Percentiles rank a stretch among this genome's conserved stretches.
These are phyloP conservation scores for Orthosia gracilis DNA, from an alignment of 2,888 invertebrate species.

Conservation along the genomic window DNA sequence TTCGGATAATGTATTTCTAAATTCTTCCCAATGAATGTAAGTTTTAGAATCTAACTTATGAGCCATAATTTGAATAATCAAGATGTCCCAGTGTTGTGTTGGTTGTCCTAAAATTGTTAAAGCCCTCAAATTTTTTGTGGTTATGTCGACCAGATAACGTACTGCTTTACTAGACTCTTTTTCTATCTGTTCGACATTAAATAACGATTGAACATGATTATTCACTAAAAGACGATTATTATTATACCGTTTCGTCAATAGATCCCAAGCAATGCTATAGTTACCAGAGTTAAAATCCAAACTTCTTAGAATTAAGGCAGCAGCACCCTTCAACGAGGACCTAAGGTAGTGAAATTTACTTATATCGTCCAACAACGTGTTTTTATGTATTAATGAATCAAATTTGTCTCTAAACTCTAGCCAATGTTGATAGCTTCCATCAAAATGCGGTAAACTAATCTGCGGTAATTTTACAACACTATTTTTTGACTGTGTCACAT, in stretches of 20 bases:
- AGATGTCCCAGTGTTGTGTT: constrained; percentile 11
- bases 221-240: constrained; percentile 15
- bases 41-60: constrained; percentile 9
- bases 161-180: constrained; percentile 8
- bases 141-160: constrained; percentile 9
- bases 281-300: constrained; percentile 15
- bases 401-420: not conserved
- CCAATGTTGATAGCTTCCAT: constrained; percentile 21
- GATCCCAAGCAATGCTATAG: constrained; percentile 14
- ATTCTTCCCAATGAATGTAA: constrained; percentile 7
- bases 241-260: constrained; percentile 13
- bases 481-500: constrained; percentile 4
- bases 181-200: constrained; percentile 15
- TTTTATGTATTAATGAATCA: constrained; percentile 9
- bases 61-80: constrained; percentile 12
- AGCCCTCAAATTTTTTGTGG: constrained; percentile 13
- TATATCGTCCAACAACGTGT: constrained; percentile 2
- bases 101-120: constrained; percentile 19
- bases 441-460: constrained; percentile 20
- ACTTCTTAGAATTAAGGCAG: constrained; percentile 11
- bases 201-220: constrained; percentile 24
- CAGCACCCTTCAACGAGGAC: constrained; percentile 13
- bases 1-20: constrained; percentile 4
- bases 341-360: constrained; percentile 12
- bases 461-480: constrained; percentile 18